Conservation (phyloP, 2,113 vertebrate species). For the Tachycineta bicolor region DNA sequence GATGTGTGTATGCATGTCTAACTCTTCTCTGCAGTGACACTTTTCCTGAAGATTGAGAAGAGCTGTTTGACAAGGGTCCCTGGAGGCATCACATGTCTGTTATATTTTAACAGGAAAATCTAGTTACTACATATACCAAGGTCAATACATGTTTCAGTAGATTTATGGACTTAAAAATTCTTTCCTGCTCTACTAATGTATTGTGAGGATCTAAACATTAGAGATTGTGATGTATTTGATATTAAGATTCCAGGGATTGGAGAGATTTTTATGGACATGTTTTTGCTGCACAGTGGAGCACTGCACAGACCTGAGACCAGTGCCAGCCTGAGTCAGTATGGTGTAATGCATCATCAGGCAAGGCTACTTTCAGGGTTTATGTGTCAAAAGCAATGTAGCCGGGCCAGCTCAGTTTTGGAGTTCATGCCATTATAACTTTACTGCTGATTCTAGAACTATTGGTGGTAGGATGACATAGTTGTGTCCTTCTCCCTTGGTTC, state of each 20-base stretch:
- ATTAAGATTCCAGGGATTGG: not conserved
- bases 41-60: not conserved
- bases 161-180: not conserved
- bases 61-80: not conserved
- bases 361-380: not conserved
- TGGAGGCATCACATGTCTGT: not conserved
- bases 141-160: not conserved
- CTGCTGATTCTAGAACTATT: not conserved
- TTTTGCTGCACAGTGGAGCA: not conserved
- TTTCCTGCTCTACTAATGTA: not conserved
- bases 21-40: not conserved
- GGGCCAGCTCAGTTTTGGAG: not conserved
- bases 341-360: not conserved
- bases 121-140: not conserved
- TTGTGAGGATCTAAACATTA: not conserved
- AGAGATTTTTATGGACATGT: not conserved
- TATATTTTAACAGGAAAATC: not conserved
- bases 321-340: not conserved
- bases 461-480: not conserved
- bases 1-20: not conserved
- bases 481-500: not conserved
- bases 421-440: not conserved
- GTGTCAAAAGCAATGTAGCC: not conserved
- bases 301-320: not conserved
- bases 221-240: not conserved